phyloP scores from a whole-genome alignment of 2,888 invertebrate species.

The Lasioglossum marginatum region DNA sequence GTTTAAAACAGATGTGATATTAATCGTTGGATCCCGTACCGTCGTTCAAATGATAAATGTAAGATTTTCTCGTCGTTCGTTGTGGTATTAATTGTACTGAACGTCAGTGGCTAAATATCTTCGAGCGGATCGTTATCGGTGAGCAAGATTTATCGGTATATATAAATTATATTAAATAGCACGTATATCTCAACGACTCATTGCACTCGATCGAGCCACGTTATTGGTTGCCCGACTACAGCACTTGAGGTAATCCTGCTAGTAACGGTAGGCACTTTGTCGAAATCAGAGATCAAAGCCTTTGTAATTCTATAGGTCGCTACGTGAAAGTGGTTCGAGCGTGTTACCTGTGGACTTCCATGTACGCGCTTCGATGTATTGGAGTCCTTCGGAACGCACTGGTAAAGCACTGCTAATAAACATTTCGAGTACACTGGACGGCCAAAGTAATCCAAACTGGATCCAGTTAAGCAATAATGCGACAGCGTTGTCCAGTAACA shows the following conservation, averaged over 20 bases:
- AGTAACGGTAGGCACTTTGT: conserved; percentile 43
- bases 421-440: conserved; percentile 16
- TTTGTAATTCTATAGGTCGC: conserved; percentile 63
- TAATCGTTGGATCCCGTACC: not conserved
- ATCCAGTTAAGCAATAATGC: not conserved
- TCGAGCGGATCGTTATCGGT: not conserved
- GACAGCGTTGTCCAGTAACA: not conserved
- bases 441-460: not conserved
- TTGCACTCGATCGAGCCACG: conserved; percentile 11
- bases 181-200: conserved; percentile 29
- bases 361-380: conserved; percentile 15
- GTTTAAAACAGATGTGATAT: not conserved
- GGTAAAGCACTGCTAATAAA: conserved; percentile 5
- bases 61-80: not conserved
- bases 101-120: not conserved
- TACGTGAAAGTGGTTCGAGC: conserved; percentile 45
- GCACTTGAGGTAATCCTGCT: conserved; percentile 47
- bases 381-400: not conserved
- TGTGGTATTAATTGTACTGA: conserved; percentile 2
- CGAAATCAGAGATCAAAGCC: conserved; percentile 62
- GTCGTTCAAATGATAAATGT: conserved; percentile 6
- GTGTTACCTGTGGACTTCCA: conserved; percentile 31
- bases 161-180: conserved; percentile 11
- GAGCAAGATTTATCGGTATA: conserved; percentile 11
- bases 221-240: conserved; percentile 30